Base-by-base conservation (phyloP, 2,888 invertebrate species). In the Melanargia galathea region DNA sequence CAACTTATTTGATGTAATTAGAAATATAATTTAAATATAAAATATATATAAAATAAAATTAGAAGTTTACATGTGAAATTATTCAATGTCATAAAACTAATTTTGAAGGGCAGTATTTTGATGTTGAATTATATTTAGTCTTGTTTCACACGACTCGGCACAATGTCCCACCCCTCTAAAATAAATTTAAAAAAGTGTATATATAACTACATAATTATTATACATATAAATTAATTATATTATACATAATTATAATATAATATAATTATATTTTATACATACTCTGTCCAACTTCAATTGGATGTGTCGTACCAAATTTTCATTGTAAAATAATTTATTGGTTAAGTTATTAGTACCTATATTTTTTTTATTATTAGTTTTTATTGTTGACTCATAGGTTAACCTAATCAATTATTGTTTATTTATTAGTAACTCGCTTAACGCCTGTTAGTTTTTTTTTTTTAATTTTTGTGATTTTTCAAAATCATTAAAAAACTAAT, bases 231-330 rank as follows among this genome's bases (percentile, higher is more conserved):
- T 16, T 20, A 38, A 35, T 59, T 55, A 55, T 24, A 46, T 22
- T 46, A 5, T 8, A 22, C 22, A 46, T 46, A 45, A 20, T 45
- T n/a, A n/a, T n/a, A n/a, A n/a, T n/a, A n/a, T n/a, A 20, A 56
- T 33, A 43, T 62, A 35, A 33, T 51, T 51, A 62, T 48, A 52
- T 67, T 57, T 61, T 64, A 55, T 61, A 58, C 66, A 55, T 61
- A 58, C 66, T 68, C 75, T 84, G 67, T 87, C 88, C 86, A 85
- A 78, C 73, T 72, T 66, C 58, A 72, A 87, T 87, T 87, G 87
- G 89, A 87, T 87, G 86, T 83, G 67, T 81, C 75, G 80, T 83
- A 88, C 88, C 88, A 88, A 87, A 87, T 75, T 83, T 59, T 73
- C 69, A 69, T 70, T 71, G 49, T 69, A 64, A 64, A 65, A 55